These are phyloP conservation scores for Eufriesea mexicana DNA, from an alignment of 1,140 invertebrate species.

Conservation along the genomic window DNA sequence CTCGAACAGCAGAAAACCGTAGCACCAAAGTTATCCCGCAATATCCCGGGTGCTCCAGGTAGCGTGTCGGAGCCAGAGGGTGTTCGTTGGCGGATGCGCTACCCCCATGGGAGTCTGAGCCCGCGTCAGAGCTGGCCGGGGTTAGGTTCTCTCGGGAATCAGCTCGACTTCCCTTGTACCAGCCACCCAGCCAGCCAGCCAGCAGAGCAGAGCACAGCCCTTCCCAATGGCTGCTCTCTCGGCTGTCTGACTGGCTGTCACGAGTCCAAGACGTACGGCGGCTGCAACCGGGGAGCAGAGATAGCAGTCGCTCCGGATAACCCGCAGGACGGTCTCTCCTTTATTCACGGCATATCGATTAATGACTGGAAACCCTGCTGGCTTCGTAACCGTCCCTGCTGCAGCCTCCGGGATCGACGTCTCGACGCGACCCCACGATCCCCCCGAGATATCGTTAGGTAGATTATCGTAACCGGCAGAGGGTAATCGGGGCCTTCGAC, in stretches of 20 bases:
- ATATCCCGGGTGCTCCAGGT: conserved; percentile 73
- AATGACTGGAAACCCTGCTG: conserved; percentile 68
- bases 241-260: conserved; percentile 68
- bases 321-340: conserved; percentile 62
- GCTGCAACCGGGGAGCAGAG: conserved; percentile 66
- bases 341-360: conserved; percentile 74
- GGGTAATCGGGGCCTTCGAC: neutral
- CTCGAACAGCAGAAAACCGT: neutral
- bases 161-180: conserved; percentile 56
- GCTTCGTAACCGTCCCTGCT: conserved; percentile 30
- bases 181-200: conserved; percentile 38
- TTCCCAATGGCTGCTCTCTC: conserved; percentile 56
- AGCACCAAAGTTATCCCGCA: conserved; percentile 60
- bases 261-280: conserved; percentile 74
- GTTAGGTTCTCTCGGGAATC: conserved; percentile 67
- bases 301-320: conserved; percentile 71
- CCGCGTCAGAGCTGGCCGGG: conserved; percentile 76
- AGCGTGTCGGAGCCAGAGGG: conserved; percentile 69
- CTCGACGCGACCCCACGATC: conserved; percentile 28
- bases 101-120: conserved; percentile 77
- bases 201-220: conserved; percentile 48
- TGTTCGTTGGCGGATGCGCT: conserved; percentile 64
- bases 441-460: conserved; percentile 40
- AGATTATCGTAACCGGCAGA: conserved; percentile 37
- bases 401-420: conserved; percentile 49